These are phyloP conservation scores for Drosophila paramelanica DNA, from an alignment of 2,888 invertebrate genomes.

Conservation along the genomic window DNA sequence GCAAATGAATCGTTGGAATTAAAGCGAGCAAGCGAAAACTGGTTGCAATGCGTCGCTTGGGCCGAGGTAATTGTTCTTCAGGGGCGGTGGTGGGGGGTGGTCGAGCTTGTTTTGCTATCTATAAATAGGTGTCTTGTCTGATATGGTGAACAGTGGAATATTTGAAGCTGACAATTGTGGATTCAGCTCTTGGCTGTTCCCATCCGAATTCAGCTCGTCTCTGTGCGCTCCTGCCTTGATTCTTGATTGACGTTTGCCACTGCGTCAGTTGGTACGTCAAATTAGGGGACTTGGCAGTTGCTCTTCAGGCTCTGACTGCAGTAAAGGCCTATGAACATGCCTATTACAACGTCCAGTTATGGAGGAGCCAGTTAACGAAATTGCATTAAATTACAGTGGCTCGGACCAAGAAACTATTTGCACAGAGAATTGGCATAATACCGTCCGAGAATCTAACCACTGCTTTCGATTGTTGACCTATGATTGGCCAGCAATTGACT, in stretches of 20 bases:
- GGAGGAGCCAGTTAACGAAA: slow-evolving; percentile 34
- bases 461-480: slow-evolving; percentile 20
- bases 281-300: not conserved
- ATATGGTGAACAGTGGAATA: not conserved
- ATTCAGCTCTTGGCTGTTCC: not conserved
- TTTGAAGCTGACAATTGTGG: slow-evolving; percentile 15
- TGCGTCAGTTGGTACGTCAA: slow-evolving; percentile 1
- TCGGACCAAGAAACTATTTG: slow-evolving; percentile 9
- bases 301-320: not conserved
- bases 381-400: slow-evolving; percentile 13
- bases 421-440: slow-evolving; percentile 35
- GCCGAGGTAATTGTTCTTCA: slow-evolving; percentile 1
- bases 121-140: slow-evolving; percentile 9
- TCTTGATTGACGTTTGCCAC: slow-evolving; percentile 7
- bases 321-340: not conserved
- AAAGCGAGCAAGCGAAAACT: not conserved
- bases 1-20: not conserved
- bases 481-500: slow-evolving; percentile 10
- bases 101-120: slow-evolving; percentile 7
- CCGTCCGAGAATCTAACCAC: not conserved
- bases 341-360: slow-evolving; percentile 11
- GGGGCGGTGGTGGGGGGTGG: not conserved
- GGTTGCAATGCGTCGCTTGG: not conserved
- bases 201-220: not conserved
- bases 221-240: not conserved